Evolutionary conservation across 2,113 vertebrate species (phyloP).

Genomic region (Haemorhous mexicanus): DNA sequence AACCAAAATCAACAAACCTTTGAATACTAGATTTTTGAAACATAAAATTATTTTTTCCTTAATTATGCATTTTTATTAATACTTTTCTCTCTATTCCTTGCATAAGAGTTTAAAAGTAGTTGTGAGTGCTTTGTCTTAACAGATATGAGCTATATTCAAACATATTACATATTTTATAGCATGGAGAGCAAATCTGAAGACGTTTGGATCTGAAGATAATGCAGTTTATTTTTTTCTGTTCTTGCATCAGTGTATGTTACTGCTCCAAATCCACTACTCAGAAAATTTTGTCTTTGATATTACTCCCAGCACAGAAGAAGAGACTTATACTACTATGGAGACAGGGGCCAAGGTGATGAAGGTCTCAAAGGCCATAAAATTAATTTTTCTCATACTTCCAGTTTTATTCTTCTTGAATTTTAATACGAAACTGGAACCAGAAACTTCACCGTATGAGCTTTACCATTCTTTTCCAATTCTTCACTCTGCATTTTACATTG

Average conservation of each 20-base stretch:
- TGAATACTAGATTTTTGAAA: neutral
- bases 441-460: neutral
- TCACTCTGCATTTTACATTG: neutral
- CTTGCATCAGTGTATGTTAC: rapidly evolving
- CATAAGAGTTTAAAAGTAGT: neutral
- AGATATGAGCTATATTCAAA: neutral
- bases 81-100: neutral
- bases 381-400: neutral
- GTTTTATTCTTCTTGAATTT: neutral
- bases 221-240: neutral
- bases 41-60: neutral
- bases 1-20: neutral
- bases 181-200: neutral
- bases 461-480: neutral
- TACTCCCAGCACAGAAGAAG: neutral
- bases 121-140: neutral
- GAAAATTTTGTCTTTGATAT: neutral
- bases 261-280: neutral
- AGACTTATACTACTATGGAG: rapidly evolving
- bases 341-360: neutral
- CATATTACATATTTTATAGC: neutral
- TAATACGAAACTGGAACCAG: neutral
- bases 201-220: neutral
- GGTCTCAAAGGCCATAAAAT: neutral
- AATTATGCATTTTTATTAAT: neutral